These are phyloP conservation scores for Amphibalanus amphitrite DNA, from an alignment of 1,140 invertebrate species.

Conservation along the genomic window DNA sequence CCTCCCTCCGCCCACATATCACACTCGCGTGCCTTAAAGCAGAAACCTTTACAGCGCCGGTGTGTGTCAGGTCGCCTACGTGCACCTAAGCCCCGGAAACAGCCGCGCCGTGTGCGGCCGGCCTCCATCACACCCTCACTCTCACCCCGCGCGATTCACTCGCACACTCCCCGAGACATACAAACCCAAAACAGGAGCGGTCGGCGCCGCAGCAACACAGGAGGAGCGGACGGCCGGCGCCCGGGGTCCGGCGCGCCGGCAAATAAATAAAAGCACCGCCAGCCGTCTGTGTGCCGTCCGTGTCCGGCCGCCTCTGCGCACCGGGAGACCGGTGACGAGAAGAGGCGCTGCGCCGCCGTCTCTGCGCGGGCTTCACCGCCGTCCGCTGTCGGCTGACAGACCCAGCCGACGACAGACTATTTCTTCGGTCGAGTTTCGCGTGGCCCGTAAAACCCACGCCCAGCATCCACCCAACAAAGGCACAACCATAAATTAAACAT, in stretches of 20 bases:
- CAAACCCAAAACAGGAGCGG: neutral
- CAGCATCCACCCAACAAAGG: neutral
- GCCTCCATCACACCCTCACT: neutral
- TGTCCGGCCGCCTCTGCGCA: neutral
- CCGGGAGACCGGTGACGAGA: neutral
- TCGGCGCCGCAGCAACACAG: neutral
- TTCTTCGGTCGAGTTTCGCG: neutral
- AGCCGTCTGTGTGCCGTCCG: neutral
- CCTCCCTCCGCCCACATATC: neutral
- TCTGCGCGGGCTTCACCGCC: neutral
- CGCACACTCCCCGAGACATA: neutral
- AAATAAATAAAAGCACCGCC: neutral
- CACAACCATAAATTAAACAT: slow-evolving; percentile 2
- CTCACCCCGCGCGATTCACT: too few species aligned
- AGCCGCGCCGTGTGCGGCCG: neutral
- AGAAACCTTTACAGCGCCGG: neutral
- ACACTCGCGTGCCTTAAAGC: neutral
- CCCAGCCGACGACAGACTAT: neutral
- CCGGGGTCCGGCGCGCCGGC: too few species aligned
- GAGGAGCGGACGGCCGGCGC: neutral
- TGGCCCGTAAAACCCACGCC: slow-evolving; percentile 1
- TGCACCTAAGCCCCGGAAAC: neutral
- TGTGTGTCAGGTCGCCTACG: neutral
- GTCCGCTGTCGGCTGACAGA: neutral
- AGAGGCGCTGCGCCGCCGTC: neutral